Base-by-base conservation (phyloP, 2,113 vertebrate species). In the Callipepla californica region DNA sequence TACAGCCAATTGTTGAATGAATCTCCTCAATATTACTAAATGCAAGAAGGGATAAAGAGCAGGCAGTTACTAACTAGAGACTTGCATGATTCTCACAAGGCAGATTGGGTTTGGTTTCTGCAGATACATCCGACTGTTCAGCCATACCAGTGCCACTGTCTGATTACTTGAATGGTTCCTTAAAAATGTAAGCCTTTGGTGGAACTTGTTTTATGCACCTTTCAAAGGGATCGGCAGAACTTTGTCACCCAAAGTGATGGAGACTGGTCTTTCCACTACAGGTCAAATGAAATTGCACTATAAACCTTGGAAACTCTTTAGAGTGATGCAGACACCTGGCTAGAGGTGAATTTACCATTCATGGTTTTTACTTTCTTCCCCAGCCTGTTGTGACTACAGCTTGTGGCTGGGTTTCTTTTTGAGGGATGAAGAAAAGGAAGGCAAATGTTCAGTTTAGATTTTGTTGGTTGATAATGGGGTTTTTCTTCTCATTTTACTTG, bases 211-310 rank as follows among this genome's bases (percentile, higher is more conserved):
- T 89, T 92, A 72, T 4, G 32, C 91, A 92, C 34, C 59, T 90
- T 91, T 76, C 58, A 70, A 87, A 94, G 79, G 53, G 82, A 67
- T 87, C 28, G 7, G 62, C 75, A 85, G 68, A 92, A 87, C 78
- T 65, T 66, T 50, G 75, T 93, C 84, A 93, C 72, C 59, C 58
- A 47, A 69, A 86, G 66, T 79, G 85, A 70, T 75, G 65, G 73
- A 94, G 62, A 51, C 76, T 69, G 62, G 50, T 94, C 74, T 91
- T 91, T 89, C 83, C 93, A 73, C 73, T 87, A 91, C 86, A 94
- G 81, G 74, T 95, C 90, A 93, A 92, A 95, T 40, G 59, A 91
- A 96, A 92, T 96, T 95, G 95, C 93, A 96, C 90, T 96, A 95
- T 87, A 86, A 92, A 90, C 57, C 85, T 44, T 92, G 83, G 83